Base-by-base conservation (phyloP, 2,113 vertebrate genomes). In the Anguilla japonica region DNA sequence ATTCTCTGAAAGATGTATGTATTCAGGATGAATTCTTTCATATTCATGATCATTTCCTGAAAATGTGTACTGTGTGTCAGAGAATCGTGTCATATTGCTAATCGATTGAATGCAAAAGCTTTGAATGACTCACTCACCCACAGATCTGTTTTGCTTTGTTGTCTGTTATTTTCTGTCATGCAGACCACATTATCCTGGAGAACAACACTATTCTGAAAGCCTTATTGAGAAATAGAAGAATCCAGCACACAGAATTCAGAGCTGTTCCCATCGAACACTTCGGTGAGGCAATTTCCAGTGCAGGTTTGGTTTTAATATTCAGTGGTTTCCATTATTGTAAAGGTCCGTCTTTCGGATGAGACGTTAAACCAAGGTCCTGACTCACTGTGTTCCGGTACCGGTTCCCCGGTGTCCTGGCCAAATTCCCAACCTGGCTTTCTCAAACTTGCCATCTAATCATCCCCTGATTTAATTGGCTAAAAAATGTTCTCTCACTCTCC, bases 221-320 rank as follows among this genome's bases (percentile, higher is more conserved):
- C 89, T 91, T 89, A 79, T 85, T 94, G 84, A 88, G 87, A 81
- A 96, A 94, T 89, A 97, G 96, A 94, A 96, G 93, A 89, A 95
- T 90, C 81, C 91, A 93, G 89, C 94, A 89, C 88, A 92, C 91
- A 86, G 95, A 96, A 92, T 93, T 95, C 87, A 96, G 93, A 93
- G 95, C 90, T 84, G 88, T 97, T 90, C 93, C 93, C 89, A 91
- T 95, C 90, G 95, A 96, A 83, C 96, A 96, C 87, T 97, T 97
- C 90, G 96, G 96, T 97, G 95, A 96, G 93, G 14, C n/a, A 79
- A 34, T n/a, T 43, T 87, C 26, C 22, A 63, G 13, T 8, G n/a
- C 40, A 75, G n/a, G 60, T 46, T 43, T 43, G 15, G 53, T 34
- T 78, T 22, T 20, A 60, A 1, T 29, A 40, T 5, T 71, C 63